Conservation (phyloP, 2,113 vertebrate genomes). For the Paramisgurnus dabryanus region DNA sequence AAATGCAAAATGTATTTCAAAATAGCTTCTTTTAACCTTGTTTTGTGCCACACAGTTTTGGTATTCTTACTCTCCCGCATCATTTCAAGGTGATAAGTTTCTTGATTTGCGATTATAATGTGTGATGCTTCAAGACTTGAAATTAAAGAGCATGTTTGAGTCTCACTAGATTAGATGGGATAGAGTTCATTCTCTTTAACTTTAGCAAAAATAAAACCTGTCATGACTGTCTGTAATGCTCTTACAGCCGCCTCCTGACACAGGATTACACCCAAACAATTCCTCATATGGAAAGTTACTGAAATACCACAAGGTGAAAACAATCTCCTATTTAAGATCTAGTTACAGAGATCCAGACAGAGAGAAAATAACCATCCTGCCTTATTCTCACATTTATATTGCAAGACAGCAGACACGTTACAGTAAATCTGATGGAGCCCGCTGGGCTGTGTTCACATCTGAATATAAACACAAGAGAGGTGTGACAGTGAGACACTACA, state of each 20-base stretch:
- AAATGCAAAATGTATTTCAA: too few species aligned
- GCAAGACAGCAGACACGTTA: slow-evolving; percentile 9
- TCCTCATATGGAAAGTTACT: neutral
- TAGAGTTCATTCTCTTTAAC: slow-evolving; percentile 37
- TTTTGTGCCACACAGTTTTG: neutral
- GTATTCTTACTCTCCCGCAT: neutral
- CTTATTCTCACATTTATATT: slow-evolving; percentile 3
- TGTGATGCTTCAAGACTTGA: neutral
- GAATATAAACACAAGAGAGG: neutral
- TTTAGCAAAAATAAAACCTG: slow-evolving; percentile 33
- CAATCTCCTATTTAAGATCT: too few species aligned
- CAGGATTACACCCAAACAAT: slow-evolving; percentile 22
- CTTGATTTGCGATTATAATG: slow-evolving; percentile 6
- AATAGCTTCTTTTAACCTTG: neutral
- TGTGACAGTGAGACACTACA: neutral
- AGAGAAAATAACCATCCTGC: too few species aligned
- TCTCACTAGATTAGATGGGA: slow-evolving; percentile 10
- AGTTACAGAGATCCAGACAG: too few species aligned
- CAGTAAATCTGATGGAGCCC: neutral
- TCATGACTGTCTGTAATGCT: slow-evolving; percentile 25
- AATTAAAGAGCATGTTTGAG: neutral
- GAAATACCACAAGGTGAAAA: too few species aligned
- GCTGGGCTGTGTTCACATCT: neutral
- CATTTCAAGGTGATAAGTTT: slow-evolving; percentile 10
- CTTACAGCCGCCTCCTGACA: slow-evolving; percentile 5